Evolutionary conservation across 2,888 invertebrate genomes (phyloP), one percentile per base, ranked within the genome.

Genomic region (Parnassius glacialis): DNA sequence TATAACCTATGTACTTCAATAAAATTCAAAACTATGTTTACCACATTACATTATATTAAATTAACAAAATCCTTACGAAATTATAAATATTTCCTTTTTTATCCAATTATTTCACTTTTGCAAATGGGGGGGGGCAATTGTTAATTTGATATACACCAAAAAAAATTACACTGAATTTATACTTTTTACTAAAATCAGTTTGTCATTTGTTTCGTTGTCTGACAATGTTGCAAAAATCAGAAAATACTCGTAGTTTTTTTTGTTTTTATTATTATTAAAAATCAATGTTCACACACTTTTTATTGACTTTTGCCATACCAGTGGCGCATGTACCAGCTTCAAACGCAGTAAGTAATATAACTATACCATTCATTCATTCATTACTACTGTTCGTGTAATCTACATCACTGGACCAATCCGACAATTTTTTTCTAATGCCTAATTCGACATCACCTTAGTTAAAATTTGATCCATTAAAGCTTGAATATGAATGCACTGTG

Each of bases 281-380:
- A 48, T 13, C 48, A 48, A 54, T 13, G 1, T 25, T 3, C 10
- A 57, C 57, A 52, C 57, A 58, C 10, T 59, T 59, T 34, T 43
- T 43, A 43, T 58, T 52, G 7, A 58, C 58, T 44, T 45, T 58
- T 20, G 52, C 57, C 20, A 50, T 51, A 12, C 57, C 51, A 20
- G 51, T 20, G 13, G 51, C 12, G 10, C 65, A 67, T 0, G 13
- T 43, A 10, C 59, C 59, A 1, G 58, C 65, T 9, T 42, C 64
- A 25, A 67, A 65, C 10, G 64, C 57, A 1, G 65, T 16, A 3
- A 55, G 13, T 7, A 54, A 10, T 54, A 42, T 54, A n/a, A 60
- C 51, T 25, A 34, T 13, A 44, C 9, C n/a, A n/a, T n/a, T 25
- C 20, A 12, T 60, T 1, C 44, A 34, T 25, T 43, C 43, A 42